Percentiles rank a stretch among this genome's conserved stretches.
These are phyloP conservation scores for Andrena chrysosceles DNA, from an alignment of 2,888 invertebrate genomes.

Conservation along the genomic window DNA sequence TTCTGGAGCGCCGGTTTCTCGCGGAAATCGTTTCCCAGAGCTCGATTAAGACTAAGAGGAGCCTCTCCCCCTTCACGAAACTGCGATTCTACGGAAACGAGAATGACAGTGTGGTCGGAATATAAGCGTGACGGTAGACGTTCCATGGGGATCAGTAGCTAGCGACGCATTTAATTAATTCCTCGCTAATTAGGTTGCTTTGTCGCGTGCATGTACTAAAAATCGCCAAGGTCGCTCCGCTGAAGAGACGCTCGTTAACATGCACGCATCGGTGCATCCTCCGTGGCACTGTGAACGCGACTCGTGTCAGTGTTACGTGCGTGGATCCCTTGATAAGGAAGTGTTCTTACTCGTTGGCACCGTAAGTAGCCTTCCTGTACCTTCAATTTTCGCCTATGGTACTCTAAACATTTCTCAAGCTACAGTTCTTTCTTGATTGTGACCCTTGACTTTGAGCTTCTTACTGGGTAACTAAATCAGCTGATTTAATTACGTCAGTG, in stretches of 20 bases:
- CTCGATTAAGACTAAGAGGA: not conserved
- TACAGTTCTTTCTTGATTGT: too few relatives aligned
- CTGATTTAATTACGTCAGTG: too few relatives aligned
- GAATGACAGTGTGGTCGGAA: not conserved
- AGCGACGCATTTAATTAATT: conserved; percentile 10
- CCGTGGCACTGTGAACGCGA: conserved; percentile 11
- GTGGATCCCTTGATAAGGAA: conserved; percentile 9
- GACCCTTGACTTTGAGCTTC: not conserved
- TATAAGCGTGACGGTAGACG: not conserved
- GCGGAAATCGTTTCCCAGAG: not conserved
- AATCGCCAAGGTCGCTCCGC: conserved; percentile 32
- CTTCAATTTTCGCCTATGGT: not conserved
- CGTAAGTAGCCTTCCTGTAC: not conserved
- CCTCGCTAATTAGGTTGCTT: conserved; percentile 21
- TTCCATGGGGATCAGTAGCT: not conserved
- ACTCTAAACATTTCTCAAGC: not conserved
- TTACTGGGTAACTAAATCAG: not conserved
- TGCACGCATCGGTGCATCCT: conserved; percentile 29
- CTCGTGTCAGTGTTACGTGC: conserved; percentile 41
- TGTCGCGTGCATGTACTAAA: conserved; percentile 28
- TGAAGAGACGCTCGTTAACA: conserved; percentile 5
- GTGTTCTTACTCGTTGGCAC: not conserved
- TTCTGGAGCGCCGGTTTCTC: conserved; percentile 5
- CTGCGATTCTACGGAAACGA: not conserved
- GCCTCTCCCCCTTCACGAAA: not conserved